Conservation (phyloP, 2,888 invertebrate species). For the Standfussiana lucernea region DNA sequence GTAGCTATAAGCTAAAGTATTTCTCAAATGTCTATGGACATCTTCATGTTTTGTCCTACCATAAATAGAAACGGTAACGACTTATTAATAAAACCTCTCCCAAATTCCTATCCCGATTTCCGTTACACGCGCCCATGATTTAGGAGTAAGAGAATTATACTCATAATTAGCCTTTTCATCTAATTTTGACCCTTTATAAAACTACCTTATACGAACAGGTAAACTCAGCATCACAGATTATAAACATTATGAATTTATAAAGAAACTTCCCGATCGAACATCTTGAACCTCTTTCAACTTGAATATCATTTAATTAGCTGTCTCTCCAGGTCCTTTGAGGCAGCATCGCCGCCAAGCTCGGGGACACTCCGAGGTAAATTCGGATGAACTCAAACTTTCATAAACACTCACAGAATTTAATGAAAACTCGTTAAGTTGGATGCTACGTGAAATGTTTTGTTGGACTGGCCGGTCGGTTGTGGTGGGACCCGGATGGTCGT, state of each 20-base stretch:
- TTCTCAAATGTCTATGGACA: background rate
- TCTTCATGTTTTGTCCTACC: background rate
- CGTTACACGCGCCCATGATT: conserved; percentile 2
- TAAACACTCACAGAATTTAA: conserved; percentile 64
- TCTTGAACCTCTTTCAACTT: conserved; percentile 43
- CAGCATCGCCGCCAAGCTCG: conserved; percentile 19
- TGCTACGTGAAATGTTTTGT: conserved; percentile 8
- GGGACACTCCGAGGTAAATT: conserved; percentile 43
- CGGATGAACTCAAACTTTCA: conserved; percentile 63
- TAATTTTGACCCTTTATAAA: conserved; percentile 19
- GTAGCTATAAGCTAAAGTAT: conserved; percentile 20
- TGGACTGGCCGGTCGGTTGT: background rate
- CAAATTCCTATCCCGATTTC: conserved; percentile 8
- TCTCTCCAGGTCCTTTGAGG: conserved; percentile 50
- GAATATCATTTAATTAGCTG: conserved; percentile 63
- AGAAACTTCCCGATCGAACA: conserved; percentile 33
- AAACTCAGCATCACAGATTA: background rate
- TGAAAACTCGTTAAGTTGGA: conserved; percentile 58
- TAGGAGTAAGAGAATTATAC: conserved; percentile 21
- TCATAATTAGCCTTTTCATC: conserved; percentile 21
- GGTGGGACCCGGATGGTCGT: background rate
- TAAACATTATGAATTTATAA: conserved; percentile 24
- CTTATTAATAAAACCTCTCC: background rate
- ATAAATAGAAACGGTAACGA: no score
- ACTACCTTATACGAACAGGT: conserved; percentile 17